A percentile compares a stretch with the other conserved stretches of the same genome.
phyloP scores from a whole-genome alignment of 2,888 invertebrate genomes.

The Tillus elongatus region DNA sequence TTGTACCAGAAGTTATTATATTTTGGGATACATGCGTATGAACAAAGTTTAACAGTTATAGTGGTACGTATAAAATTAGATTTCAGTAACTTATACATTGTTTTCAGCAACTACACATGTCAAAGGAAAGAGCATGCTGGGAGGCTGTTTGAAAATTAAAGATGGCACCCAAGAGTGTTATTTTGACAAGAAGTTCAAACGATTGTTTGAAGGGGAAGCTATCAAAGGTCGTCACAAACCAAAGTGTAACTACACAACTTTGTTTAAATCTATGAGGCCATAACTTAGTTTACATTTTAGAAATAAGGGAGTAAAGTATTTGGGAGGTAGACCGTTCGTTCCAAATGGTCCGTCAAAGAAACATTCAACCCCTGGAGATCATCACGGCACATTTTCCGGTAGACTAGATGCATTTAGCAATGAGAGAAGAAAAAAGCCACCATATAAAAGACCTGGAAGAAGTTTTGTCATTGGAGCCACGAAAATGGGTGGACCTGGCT shows the following conservation, averaged over 20 bases:
- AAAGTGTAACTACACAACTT: not conserved
- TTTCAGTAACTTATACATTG: conserved; percentile 1
- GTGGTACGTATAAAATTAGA: not conserved
- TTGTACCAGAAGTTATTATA: no score
- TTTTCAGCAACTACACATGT: not conserved
- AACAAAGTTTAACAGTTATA: no score
- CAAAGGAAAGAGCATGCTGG: not conserved
- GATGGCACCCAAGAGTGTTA: not conserved
- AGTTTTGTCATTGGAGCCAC: not conserved
- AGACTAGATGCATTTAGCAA: not conserved
- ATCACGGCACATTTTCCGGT: not conserved
- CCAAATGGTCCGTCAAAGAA: not conserved
- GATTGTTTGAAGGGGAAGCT: not conserved
- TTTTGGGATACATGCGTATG: no score
- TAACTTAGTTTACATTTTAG: no score
- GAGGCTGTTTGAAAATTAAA: conserved; percentile 1
- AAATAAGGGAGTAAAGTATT: no score
- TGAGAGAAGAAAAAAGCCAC: not conserved
- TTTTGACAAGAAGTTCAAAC: conserved; percentile 3
- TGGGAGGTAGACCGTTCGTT: not conserved
- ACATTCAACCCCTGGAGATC: not conserved
- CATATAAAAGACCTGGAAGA: not conserved
- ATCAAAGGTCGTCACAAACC: not conserved
- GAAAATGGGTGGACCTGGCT: not conserved
- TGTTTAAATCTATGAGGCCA: no score